Base-by-base conservation (phyloP, 1,140 invertebrate genomes). In the Leptonema lineaticorne region DNA sequence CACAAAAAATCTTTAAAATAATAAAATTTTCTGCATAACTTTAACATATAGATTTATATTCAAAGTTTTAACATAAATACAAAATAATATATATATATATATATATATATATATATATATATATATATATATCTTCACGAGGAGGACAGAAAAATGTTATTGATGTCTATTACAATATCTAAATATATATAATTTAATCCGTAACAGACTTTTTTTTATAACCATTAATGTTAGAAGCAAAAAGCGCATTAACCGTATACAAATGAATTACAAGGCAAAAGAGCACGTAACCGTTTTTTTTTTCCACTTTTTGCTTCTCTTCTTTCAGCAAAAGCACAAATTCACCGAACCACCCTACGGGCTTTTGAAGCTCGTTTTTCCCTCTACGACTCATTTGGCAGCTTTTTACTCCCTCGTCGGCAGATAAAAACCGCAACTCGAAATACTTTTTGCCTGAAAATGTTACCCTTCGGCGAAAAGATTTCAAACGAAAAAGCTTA, bases 401-500 rank as follows among this genome's bases (percentile, higher is more conserved):
- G 57, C 57, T 59, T 68, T 68, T 68, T 60, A 22, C 24, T 37
- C 64, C 48, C 64, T 22, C 18, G 22, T 20, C 24, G 33, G 46
- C 24, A 4, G 18, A 20, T 53, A 58, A 66, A 70, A 68, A 71
- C 69, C 69, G 63, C 69, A 64, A 56, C 53, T 58, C 69, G 66
- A 67, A 64, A 67, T 59, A 68, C 68, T 71, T 71, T 71, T 71
- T 71, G 69, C 69, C 37, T 30, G 29, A 14, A 16, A 41, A 41
- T n/a, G 9, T 20, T 30, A 57, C 66, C 53, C 63, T 58, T 57
- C 22, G 62, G 62, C 62, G 45, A 64, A 70, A 68, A 66, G 58
- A 67, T 68, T 70, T 67, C 66, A 46, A 71, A 71, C 69, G 66
- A 75, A 76, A 76, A 76, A 76, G 74, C 75, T 76, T 75, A 76